Base-by-base conservation (phyloP, 53 echinoderm and acorn worm species). In the Henricia sp. region DNA sequence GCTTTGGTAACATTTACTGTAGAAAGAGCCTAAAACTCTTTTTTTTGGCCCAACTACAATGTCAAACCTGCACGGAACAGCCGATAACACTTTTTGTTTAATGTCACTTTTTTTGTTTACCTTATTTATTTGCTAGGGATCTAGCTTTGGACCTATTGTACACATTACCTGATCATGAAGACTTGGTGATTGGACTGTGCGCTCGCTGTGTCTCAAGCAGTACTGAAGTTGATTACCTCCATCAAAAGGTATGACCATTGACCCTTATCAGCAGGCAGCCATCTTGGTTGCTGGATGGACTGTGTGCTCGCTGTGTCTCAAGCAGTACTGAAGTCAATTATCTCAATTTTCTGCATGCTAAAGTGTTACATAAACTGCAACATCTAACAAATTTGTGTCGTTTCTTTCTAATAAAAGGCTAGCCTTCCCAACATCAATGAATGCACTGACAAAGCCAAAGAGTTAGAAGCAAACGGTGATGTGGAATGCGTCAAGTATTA, bases 241-340 rank as follows among this genome's bases (percentile, higher is more conserved):
- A 94, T 85, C 88, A 92, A 90, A 92, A 92, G 92, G 97, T 96
- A 84, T 72, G 33, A 48, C 48, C 9, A n/a, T n/a, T n/a, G n/a
- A n/a, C n/a, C n/a, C n/a, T n/a, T n/a, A n/a, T n/a, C n/a, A n/a
- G n/a, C n/a, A 11, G 60, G 23, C 60, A 60, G 40, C 19, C 29
- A 29, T 39, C 35, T 75, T 29, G 19, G 35, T 76, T 11, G 34
- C 72, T 90, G 43, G 44, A 90, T 11, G 82, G 82, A 50, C 59
- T 92, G 32, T 96, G 97, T 85, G 91, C 92, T 13, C 56, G 84
- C 17, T 96, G 94, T 86, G 51, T 75, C 24, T 90, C 94, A 1
- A 89, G 94, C 52, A 66, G 80, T 14, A 83, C 90, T 60, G 97
- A 96, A 62, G 90, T 96, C 46, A 94, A 96, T 48, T 80, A 74